phyloP scores from a whole-genome alignment of 2,888 invertebrate species.

The Microctonus aethiopoides region DNA sequence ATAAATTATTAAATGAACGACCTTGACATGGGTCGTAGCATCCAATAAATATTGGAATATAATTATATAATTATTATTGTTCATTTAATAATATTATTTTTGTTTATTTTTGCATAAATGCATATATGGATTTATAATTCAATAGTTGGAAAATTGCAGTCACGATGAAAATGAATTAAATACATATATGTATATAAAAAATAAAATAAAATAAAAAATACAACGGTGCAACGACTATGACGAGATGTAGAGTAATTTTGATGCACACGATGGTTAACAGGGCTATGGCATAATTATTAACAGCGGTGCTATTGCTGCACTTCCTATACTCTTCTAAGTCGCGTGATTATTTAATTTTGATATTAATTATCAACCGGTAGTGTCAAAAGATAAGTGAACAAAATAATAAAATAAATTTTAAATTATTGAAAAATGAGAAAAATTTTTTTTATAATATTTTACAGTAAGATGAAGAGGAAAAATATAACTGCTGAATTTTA shows the following conservation, averaged over 20 bases:
- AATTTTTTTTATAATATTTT: too few relatives aligned
- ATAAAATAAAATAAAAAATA: neutral
- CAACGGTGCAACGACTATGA: conserved; percentile 43
- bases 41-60: too few relatives aligned
- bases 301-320: conserved; percentile 37
- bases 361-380: neutral
- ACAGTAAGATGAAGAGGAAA: too few relatives aligned
- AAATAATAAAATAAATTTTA: too few relatives aligned
- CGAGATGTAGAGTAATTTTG: conserved; percentile 56
- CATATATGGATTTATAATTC: neutral
- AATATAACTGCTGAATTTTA: too few relatives aligned
- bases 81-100: too few relatives aligned
- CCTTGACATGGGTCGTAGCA: conserved; percentile 3
- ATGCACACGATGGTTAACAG: conserved; percentile 57
- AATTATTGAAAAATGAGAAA: too few relatives aligned
- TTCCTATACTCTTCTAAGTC: conserved; percentile 40
- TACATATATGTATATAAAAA: too few relatives aligned
- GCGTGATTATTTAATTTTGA: neutral
- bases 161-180: neutral
- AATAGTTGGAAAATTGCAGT: neutral
- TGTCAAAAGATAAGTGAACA: neutral
- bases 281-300: conserved; percentile 51
- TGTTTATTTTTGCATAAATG: too few relatives aligned
- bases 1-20: neutral
- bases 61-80: too few relatives aligned